Evolutionary conservation across 2,113 vertebrate species (phyloP).

Genomic region (Platysternon megacephalum): DNA sequence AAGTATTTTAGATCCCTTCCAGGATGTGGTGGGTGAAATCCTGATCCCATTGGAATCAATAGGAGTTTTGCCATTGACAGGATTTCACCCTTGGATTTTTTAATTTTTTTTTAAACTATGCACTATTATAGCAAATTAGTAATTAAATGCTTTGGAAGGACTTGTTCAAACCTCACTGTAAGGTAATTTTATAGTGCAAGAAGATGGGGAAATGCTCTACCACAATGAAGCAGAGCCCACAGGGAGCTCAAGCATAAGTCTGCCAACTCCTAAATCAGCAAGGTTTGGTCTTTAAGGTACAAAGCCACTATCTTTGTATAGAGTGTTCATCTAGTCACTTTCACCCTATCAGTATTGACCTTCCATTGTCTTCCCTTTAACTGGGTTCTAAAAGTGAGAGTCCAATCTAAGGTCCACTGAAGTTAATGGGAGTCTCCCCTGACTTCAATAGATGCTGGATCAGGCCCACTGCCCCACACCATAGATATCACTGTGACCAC

Average conservation of each 20-base stretch:
- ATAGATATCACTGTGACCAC: neutral
- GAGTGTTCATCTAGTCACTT: neutral
- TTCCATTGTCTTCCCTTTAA: neutral
- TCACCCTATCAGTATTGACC: neutral
- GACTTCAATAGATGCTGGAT: neutral
- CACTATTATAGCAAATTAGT: neutral
- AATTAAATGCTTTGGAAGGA: fast-evolving
- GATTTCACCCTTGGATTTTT: neutral
- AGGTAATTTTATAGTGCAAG: neutral
- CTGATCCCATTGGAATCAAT: fast-evolving
- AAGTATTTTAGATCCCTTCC: fast-evolving
- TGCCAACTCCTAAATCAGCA: fast-evolving
- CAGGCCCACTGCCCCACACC: too few relatives aligned
- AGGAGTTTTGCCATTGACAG: neutral
- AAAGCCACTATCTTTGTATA: neutral
- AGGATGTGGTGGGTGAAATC: fast-evolving
- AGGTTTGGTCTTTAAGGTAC: neutral
- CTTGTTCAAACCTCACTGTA: neutral
- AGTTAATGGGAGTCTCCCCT: neutral
- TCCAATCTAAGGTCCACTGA: fast-evolving
- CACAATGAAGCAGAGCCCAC: neutral
- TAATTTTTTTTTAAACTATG: neutral
- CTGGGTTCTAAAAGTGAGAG: neutral
- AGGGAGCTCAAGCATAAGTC: fast-evolving
- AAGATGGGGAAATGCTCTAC: neutral